A percentile compares a stretch with the other conserved stretches of the same genome.
phyloP scores from a whole-genome alignment of 2,888 invertebrate genomes.

The Lissonota sp. region DNA sequence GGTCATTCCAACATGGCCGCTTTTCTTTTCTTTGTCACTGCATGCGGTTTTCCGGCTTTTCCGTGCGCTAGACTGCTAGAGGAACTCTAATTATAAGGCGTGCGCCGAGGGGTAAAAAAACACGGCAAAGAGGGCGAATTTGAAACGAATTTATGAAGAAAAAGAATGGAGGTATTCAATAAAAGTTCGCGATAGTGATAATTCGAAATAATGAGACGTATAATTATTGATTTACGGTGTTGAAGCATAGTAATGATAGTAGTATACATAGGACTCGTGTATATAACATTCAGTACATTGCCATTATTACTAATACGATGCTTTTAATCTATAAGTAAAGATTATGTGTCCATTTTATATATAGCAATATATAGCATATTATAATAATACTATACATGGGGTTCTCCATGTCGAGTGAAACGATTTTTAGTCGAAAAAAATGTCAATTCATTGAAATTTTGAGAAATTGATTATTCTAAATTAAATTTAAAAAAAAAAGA shows the following conservation, averaged over 20 bases:
- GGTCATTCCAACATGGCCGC: no score
- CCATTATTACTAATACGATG: constrained; percentile 51
- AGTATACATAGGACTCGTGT: constrained; percentile 56
- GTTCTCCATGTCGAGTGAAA: constrained; percentile 6
- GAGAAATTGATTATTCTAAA: no score
- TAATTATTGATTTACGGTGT: constrained; percentile 48
- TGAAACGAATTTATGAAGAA: not conserved
- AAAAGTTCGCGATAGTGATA: constrained; percentile 1
- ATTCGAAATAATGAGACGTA: constrained; percentile 54
- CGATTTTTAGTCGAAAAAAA: no score
- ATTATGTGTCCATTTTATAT: constrained; percentile 26
- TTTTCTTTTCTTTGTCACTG: no score
- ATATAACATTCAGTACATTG: constrained; percentile 63
- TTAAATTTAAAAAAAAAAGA: no score
- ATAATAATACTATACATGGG: constrained; percentile 44
- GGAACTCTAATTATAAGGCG: no score
- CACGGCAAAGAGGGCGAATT: not conserved
- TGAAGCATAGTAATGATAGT: constrained; percentile 48
- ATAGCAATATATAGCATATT: constrained; percentile 36
- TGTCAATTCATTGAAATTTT: no score
- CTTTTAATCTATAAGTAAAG: constrained; percentile 36
- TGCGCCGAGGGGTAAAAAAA: no score
- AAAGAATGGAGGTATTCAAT: not conserved
- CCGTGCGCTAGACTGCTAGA: no score
- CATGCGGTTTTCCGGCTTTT: no score